Evolutionary conservation across 2,113 vertebrate genomes (phyloP).

Genomic region (Cyanocitta stelleri): DNA sequence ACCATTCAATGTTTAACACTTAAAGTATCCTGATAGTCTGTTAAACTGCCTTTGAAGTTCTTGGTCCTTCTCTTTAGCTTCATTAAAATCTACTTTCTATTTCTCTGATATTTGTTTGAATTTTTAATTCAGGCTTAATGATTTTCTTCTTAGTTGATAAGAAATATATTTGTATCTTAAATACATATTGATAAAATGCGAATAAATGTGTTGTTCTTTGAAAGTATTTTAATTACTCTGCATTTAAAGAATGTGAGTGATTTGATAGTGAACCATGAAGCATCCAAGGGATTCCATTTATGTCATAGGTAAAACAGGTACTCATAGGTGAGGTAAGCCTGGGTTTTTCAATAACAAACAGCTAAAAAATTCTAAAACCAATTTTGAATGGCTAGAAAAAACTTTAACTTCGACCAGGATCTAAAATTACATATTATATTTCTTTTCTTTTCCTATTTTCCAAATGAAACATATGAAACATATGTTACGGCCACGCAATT

Average conservation of each 20-base stretch:
- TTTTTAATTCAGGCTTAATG: not conserved
- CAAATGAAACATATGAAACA: not conserved
- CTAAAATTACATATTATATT: not conserved
- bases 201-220: not conserved
- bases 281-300: not conserved
- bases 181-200: not conserved
- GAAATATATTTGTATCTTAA: not conserved
- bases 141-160: not conserved
- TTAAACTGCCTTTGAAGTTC: not conserved
- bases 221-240: not conserved
- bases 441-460: not conserved
- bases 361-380: not conserved
- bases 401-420: not conserved
- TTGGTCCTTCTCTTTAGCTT: not conserved
- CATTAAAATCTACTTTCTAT: not conserved
- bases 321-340: not conserved
- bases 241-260: not conserved
- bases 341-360: not conserved
- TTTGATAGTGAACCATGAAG: not conserved
- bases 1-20: not conserved
- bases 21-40: not conserved
- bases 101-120: not conserved
- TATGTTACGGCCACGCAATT: not conserved
- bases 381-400: not conserved
- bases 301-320: not conserved